Conservation (phyloP, 2,888 invertebrate species). For the Cataglyphis cursor region DNA sequence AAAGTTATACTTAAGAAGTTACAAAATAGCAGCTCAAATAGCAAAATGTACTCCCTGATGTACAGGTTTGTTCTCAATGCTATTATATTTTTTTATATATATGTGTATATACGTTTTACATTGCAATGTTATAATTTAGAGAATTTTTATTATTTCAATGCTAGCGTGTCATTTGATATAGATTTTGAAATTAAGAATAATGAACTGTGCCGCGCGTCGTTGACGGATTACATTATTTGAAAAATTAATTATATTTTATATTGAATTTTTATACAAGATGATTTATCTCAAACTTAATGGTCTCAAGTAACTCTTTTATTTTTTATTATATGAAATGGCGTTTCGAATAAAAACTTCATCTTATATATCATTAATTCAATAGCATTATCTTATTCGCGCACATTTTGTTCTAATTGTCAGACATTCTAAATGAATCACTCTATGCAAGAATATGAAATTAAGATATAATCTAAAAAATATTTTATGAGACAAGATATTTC, state of each 20-base stretch:
- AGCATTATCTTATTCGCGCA: not conserved
- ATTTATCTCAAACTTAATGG: not conserved
- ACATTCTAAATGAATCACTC: not conserved
- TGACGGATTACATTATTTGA: not conserved
- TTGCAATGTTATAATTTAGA: slow-evolving; percentile 44
- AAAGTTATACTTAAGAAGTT: slow-evolving; percentile 22
- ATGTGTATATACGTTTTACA: slow-evolving; percentile 31
- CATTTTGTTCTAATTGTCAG: not conserved
- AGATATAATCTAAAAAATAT: not conserved
- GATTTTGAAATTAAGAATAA: slow-evolving; percentile 3
- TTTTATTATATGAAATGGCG: not conserved
- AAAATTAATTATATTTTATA: slow-evolving; percentile 19
- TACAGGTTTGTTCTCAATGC: slow-evolving; percentile 76
- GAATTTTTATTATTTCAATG: slow-evolving; percentile 51
- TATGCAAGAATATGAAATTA: not conserved
- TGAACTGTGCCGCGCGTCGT: not conserved
- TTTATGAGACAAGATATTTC: not conserved
- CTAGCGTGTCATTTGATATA: slow-evolving; percentile 15
- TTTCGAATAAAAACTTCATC: not conserved
- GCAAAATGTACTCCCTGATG: slow-evolving; percentile 65
- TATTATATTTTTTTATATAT: slow-evolving; percentile 55
- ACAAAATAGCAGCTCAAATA: slow-evolving; percentile 36
- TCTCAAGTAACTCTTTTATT: not conserved
- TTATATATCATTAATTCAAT: not conserved
- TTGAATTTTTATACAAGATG: not conserved